These are phyloP conservation scores for Sceliomorpha sp. DNA, from an alignment of 2,888 invertebrate genomes.

Conservation along the genomic window DNA sequence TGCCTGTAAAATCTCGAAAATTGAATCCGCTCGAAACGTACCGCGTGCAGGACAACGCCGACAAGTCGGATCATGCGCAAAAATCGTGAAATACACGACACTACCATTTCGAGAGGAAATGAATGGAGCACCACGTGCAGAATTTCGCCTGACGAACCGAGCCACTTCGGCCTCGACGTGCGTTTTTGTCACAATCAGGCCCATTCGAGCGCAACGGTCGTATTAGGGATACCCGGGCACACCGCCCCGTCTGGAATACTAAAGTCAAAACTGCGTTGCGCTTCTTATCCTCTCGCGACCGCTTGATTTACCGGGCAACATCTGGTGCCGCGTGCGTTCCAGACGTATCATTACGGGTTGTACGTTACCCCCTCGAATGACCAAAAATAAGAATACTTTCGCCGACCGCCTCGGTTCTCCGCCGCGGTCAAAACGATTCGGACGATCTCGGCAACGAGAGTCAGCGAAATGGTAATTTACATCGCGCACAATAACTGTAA, in stretches of 20 bases:
- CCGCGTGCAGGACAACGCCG: too few species aligned
- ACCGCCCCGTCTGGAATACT: constrained; percentile 53
- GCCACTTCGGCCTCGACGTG: background rate
- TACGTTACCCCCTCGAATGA: constrained; percentile 18
- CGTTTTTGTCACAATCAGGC: constrained; percentile 59
- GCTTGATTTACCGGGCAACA: constrained; percentile 17
- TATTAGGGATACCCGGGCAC: constrained; percentile 51
- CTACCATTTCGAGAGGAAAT: background rate
- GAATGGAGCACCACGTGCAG: constrained; percentile 42
- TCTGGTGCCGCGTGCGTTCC: constrained; percentile 3
- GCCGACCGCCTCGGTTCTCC: background rate
- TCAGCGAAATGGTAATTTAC: too few species aligned
- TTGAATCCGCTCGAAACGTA: too few species aligned
- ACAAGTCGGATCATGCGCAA: too few species aligned
- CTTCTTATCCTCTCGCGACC: constrained; percentile 4
- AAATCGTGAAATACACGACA: too few species aligned
- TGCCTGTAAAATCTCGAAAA: too few species aligned
- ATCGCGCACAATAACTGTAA: too few species aligned
- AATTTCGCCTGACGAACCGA: constrained; percentile 30
- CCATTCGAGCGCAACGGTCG: constrained; percentile 56
- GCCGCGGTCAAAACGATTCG: too few species aligned
- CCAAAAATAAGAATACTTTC: constrained; percentile 18
- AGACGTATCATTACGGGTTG: constrained; percentile 14
- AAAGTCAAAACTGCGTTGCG: constrained; percentile 24
- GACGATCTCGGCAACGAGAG: too few species aligned